phyloP scores from a whole-genome alignment of 1,140 invertebrate species.

The Camponotus vicinus region DNA sequence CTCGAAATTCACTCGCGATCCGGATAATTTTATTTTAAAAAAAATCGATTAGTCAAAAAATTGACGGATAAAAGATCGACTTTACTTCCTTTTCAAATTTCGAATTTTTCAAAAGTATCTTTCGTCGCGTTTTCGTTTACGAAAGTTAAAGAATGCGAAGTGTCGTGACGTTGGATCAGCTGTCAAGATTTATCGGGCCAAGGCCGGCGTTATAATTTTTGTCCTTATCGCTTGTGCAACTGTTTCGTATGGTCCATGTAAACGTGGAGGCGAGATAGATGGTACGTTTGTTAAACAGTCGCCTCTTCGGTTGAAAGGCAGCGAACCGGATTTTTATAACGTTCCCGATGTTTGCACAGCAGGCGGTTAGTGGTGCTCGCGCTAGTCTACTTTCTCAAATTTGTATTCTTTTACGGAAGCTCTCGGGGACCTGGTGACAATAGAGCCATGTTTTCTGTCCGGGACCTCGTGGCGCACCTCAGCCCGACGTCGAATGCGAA shows the following conservation, averaged over 20 bases:
- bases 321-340: constrained; percentile 51
- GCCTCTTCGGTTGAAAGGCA: constrained; percentile 26
- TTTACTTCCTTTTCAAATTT: background rate
- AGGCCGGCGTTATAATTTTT: constrained; percentile 27
- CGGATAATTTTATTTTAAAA: background rate
- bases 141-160: background rate
- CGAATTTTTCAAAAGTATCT: background rate
- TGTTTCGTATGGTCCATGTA: constrained; percentile 24
- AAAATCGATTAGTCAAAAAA: background rate
- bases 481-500: constrained; percentile 23
- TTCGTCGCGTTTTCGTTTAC: background rate
- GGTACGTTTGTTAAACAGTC: constrained; percentile 33
- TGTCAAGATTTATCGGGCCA: constrained; percentile 27
- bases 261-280: constrained; percentile 34
- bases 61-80: background rate
- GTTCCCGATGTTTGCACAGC: constrained; percentile 74
- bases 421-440: constrained; percentile 41
- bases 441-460: background rate
- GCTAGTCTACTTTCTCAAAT: constrained; percentile 68
- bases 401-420: constrained; percentile 71
- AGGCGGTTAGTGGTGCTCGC: constrained; percentile 62
- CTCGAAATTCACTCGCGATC: background rate
- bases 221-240: constrained; percentile 22
- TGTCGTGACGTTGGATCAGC: background rate
- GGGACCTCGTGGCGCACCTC: constrained; percentile 10